Percentiles rank a stretch among this genome's conserved stretches.
Evolutionary conservation across 2,113 vertebrate species (phyloP).

Genomic region (Nesoenas mayeri): DNA sequence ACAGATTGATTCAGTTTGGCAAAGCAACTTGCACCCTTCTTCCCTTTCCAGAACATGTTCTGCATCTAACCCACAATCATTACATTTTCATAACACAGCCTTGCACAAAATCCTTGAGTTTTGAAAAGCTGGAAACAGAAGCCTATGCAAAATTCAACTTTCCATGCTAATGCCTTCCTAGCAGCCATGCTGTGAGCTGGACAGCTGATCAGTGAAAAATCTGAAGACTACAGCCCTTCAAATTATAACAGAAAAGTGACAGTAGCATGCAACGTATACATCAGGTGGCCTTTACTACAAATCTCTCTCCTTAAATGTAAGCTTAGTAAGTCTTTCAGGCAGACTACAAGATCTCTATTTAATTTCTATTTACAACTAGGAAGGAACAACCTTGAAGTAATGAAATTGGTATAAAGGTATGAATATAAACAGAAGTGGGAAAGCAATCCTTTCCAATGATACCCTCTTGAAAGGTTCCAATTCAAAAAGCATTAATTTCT

Average conservation of each 20-base stretch:
- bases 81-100: not conserved
- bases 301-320: not conserved
- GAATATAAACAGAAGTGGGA: not conserved
- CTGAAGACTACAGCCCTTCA: not conserved
- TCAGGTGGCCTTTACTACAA: not conserved
- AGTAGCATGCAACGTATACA: not conserved
- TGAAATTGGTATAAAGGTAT: not conserved
- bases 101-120: not conserved
- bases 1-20: not conserved
- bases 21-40: not conserved
- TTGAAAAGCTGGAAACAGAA: not conserved
- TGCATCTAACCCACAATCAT: not conserved
- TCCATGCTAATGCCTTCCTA: not conserved
- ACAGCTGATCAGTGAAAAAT: not conserved
- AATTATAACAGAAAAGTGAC: not conserved
- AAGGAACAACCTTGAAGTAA: not conserved
- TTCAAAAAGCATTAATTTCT: not conserved
- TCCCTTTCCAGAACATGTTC: not conserved
- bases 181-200: not conserved
- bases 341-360: not conserved
- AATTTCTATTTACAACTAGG: not conserved
- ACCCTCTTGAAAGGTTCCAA: not conserved
- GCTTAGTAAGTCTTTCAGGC: not conserved
- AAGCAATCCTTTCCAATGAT: not conserved
- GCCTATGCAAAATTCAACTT: not conserved